Evolutionary conservation across 2,797 vertebrate species (phyloP).

Genomic region (Gila robusta): DNA sequence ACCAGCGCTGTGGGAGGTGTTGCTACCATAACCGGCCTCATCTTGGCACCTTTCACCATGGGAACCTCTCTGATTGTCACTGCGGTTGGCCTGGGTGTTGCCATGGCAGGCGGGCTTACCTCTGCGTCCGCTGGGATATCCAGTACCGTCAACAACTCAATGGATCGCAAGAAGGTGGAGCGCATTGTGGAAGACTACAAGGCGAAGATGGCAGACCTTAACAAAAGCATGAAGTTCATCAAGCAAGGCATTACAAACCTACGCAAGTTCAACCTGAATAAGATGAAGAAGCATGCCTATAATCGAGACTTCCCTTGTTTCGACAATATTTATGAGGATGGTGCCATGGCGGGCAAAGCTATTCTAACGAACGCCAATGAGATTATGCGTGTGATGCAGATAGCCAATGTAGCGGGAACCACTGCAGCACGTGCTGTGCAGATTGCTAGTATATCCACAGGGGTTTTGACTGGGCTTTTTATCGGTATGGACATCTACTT

Average conservation of each 20-base stretch:
- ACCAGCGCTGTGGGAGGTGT: constrained; percentile 81
- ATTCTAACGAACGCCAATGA: constrained; percentile 80
- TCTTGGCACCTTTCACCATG: constrained; percentile 78
- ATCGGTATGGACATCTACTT: constrained; percentile 84
- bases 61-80: constrained; percentile 80
- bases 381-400: constrained; percentile 82
- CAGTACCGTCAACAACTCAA: constrained; percentile 79
- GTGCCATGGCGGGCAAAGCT: constrained; percentile 81
- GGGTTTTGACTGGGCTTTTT: constrained; percentile 78
- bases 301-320: constrained; percentile 76
- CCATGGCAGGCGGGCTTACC: constrained; percentile 78
- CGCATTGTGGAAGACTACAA: constrained; percentile 80
- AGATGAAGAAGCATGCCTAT: constrained; percentile 75
- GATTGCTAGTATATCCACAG: constrained; percentile 80
- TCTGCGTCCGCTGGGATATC: constrained; percentile 79
- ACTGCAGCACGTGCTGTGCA: constrained; percentile 80
- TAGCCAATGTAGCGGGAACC: constrained; percentile 80
- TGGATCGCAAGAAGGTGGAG: constrained; percentile 82
- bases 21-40: constrained; percentile 77
- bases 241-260: constrained; percentile 82
- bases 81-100: constrained; percentile 77
- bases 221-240: constrained; percentile 81
- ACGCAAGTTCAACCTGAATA: constrained; percentile 75
- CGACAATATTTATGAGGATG: constrained; percentile 77
- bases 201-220: constrained; percentile 79